Evolutionary conservation across 53 echinoderm and acorn worm species (phyloP), one percentile per base, ranked within the genome.

Genomic region (Antedon mediterranea): DNA sequence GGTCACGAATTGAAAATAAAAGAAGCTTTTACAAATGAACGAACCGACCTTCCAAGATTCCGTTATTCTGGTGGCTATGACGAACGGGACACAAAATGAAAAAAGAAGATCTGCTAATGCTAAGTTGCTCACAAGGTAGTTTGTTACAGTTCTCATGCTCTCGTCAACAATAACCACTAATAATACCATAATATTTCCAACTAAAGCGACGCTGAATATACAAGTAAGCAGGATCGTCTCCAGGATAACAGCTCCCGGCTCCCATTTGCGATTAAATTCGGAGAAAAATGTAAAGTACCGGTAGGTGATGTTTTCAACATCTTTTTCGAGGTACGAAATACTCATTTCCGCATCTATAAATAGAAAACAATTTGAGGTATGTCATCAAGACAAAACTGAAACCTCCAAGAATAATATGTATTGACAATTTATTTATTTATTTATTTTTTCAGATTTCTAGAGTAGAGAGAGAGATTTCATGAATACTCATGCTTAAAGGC

Each of bases 281-380:
- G 86, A 86, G 79, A 86, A 86, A 75, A 73, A 86, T 0, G 86
- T 86, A 34, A 86, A 86, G 34, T 73, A 78, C 0, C 80, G 43
- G 28, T 34, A 43, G 76, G 77, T 71, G n/a, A n/a, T n/a, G n/a
- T n/a, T n/a, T n/a, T n/a, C n/a, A n/a, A n/a, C n/a, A 0, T 30
- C 0, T 2, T 82, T 43, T 31, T 73, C 74, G 11, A 86, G 71
- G 31, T 86, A 82, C 18, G 86, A 86, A 28, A 82, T 18, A 30
- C 82, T 79, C 86, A 86, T 86, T n/a, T 20, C 75, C 14, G 3
- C 33, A 76, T 76, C 57, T 57, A 57, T 9, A 26, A 18, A 18
- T 18, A 6, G 4, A 37, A 37, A 37, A 37, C 11, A n/a, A n/a
- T n/a, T n/a, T n/a, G n/a, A n/a, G n/a, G n/a, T n/a, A n/a, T n/a